phyloP scores from a whole-genome alignment of 1,140 invertebrate genomes.

The Atta texana region DNA sequence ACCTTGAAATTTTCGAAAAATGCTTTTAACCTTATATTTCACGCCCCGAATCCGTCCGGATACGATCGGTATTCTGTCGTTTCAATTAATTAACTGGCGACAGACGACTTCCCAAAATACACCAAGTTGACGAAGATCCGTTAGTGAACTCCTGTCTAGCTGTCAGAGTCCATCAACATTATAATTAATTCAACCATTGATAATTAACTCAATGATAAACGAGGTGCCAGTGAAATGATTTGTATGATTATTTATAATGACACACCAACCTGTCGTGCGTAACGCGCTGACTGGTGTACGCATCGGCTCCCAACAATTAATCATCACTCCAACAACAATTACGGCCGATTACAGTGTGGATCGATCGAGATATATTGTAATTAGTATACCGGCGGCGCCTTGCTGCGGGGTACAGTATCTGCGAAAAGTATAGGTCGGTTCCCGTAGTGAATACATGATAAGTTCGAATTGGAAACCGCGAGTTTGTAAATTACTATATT shows the following conservation, averaged over 20 bases:
- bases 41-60: background rate
- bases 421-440: constrained; percentile 8
- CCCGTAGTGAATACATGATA: background rate
- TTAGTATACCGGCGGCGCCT: constrained; percentile 58
- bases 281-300: constrained; percentile 61
- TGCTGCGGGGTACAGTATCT: constrained; percentile 33
- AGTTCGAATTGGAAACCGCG: background rate
- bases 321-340: constrained; percentile 76
- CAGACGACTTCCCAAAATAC: constrained; percentile 12
- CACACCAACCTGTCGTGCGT: constrained; percentile 70
- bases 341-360: constrained; percentile 66
- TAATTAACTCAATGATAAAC: constrained; percentile 77
- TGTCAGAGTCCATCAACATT: constrained; percentile 60
- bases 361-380: constrained; percentile 74
- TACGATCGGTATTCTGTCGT: background rate
- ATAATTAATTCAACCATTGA: constrained; percentile 72
- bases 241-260: constrained; percentile 77
- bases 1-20: constrained; percentile 58
- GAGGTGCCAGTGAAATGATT: constrained; percentile 68
- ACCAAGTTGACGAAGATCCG: constrained; percentile 10
- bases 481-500: background rate
- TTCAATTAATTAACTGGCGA: constrained; percentile 37
- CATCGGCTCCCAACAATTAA: constrained; percentile 66
- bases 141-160: constrained; percentile 33
- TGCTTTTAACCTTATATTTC: background rate